Evolutionary conservation across 2,888 invertebrate genomes (phyloP).

Genomic region (Theretra japonica): DNA sequence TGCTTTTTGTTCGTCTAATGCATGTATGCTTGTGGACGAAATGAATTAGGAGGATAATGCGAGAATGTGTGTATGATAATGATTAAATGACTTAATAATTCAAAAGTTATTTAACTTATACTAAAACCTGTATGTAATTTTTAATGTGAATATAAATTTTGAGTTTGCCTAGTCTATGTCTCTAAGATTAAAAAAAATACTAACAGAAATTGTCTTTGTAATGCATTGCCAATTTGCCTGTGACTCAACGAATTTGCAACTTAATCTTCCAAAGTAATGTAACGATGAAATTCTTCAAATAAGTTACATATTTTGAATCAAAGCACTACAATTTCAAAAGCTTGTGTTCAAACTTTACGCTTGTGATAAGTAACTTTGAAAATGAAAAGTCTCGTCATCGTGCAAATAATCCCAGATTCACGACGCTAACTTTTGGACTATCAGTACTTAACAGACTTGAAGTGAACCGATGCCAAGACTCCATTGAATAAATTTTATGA

Average conservation of each 20-base stretch:
- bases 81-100: too few relatives aligned
- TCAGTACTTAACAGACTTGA: constrained; percentile 40
- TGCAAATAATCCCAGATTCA: constrained; percentile 25
- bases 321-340: constrained; percentile 14
- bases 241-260: background rate
- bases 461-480: constrained; percentile 36
- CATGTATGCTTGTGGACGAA: background rate
- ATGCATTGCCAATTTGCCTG: background rate
- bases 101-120: too few relatives aligned
- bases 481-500: constrained; percentile 1
- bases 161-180: too few relatives aligned
- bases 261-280: constrained; percentile 1
- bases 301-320: constrained; percentile 3
- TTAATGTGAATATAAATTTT: too few relatives aligned
- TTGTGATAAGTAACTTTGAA: constrained; percentile 33
- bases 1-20: background rate
- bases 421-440: constrained; percentile 39
- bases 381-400: constrained; percentile 36
- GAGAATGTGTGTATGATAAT: background rate
- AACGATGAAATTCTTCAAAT: background rate
- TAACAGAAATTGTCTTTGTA: background rate
- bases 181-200: too few relatives aligned
- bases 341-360: background rate
- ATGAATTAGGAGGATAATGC: background rate
- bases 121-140: too few relatives aligned